phyloP scores from a whole-genome alignment of 2,797 vertebrate species.

The Mionectes olivaceus region DNA sequence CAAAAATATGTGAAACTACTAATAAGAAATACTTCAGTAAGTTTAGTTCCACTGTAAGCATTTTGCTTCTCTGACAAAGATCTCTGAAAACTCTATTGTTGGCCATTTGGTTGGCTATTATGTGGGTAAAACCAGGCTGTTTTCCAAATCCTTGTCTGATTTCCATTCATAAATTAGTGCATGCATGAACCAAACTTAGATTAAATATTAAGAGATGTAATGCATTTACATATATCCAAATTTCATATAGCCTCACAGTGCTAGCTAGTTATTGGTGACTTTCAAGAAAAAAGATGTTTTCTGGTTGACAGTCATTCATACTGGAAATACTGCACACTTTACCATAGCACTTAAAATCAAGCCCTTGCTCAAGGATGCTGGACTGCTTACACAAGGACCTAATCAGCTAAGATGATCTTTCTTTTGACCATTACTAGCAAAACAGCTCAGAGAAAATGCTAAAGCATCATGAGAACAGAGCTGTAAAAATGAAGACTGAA shows the following conservation, averaged over 20 bases:
- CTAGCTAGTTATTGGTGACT: background rate
- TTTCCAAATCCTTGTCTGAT: conserved; percentile 25
- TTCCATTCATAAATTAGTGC: conserved; percentile 51
- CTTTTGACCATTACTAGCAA: background rate
- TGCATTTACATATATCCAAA: background rate
- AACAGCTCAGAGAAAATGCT: background rate
- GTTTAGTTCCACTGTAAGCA: background rate
- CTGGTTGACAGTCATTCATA: background rate
- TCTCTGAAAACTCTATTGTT: background rate
- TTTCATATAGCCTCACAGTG: background rate
- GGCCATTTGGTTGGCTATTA: conserved; percentile 8
- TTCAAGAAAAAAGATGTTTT: background rate
- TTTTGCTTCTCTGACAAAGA: conserved; percentile 13
- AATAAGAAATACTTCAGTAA: conserved; percentile 1
- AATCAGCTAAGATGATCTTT: background rate
- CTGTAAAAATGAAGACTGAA: background rate
- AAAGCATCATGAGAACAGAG: background rate
- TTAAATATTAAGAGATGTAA: conserved; percentile 17
- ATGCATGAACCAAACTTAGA: background rate
- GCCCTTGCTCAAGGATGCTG: background rate
- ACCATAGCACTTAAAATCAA: background rate
- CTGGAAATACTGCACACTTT: background rate
- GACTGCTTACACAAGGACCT: background rate
- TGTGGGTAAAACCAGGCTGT: background rate
- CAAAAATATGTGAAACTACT: conserved; percentile 25